Evolutionary conservation across 2,797 vertebrate species (phyloP).

Genomic region (Oreochromis grahami): DNA sequence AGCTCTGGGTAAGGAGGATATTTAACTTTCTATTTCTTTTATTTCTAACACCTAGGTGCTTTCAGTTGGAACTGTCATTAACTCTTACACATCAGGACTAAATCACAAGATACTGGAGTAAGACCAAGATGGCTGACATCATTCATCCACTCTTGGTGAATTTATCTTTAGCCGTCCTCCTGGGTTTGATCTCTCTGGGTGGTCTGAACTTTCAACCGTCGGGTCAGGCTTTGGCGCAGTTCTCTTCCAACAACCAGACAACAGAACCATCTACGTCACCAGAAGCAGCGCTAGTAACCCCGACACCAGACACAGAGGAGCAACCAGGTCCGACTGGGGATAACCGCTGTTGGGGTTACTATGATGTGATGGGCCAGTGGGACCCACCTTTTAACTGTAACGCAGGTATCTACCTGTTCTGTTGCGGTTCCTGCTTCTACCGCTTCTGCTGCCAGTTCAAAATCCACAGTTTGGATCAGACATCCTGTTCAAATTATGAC

Average conservation of each 20-base stretch:
- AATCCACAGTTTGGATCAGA: constrained; percentile 90
- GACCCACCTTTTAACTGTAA: constrained; percentile 97
- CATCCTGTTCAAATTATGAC: constrained; percentile 95
- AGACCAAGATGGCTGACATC: constrained; percentile 57
- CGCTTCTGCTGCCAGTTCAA: constrained; percentile 98
- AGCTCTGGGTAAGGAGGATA: not conserved
- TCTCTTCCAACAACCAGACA: constrained; percentile 60
- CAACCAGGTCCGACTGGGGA: constrained; percentile 42
- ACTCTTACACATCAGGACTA: constrained; percentile 18
- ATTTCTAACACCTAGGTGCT: constrained; percentile 24
- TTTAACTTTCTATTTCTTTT: constrained; percentile 3
- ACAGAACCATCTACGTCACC: constrained; percentile 54
- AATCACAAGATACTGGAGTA: not conserved
- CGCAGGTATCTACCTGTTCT: constrained; percentile 90
- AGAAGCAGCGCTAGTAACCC: constrained; percentile 65
- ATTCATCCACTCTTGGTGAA: constrained; percentile 41
- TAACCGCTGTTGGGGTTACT: constrained; percentile 92
- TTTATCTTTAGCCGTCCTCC: constrained; percentile 68
- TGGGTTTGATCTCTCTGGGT: constrained; percentile 75
- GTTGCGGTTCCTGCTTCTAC: constrained; percentile 96
- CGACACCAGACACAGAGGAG: constrained; percentile 50
- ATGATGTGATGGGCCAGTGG: constrained; percentile 98
- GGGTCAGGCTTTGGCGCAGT: constrained; percentile 61
- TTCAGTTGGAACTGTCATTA: constrained; percentile 1
- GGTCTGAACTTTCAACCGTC: constrained; percentile 57